phyloP scores from a whole-genome alignment of 2,888 invertebrate species.

The Abrostola tripartita region DNA sequence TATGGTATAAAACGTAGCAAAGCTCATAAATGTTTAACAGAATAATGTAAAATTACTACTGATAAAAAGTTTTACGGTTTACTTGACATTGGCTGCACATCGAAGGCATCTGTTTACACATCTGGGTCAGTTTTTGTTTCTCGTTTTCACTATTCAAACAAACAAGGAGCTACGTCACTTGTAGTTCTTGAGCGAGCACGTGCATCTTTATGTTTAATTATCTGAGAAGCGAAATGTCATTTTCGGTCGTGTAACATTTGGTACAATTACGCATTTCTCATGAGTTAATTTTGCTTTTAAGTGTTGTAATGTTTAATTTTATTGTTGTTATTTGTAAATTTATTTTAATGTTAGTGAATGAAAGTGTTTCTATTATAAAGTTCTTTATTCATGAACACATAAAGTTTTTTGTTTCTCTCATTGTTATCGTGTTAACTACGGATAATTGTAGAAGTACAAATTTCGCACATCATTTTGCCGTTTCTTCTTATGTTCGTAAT shows the following conservation, averaged over 20 bases:
- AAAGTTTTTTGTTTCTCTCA: constrained; percentile 39
- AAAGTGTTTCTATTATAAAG: constrained; percentile 56
- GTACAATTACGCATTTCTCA: constrained; percentile 56
- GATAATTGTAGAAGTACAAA: constrained; percentile 61
- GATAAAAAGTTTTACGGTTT: constrained; percentile 71
- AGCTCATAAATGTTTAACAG: constrained; percentile 26
- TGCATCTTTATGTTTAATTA: constrained; percentile 65
- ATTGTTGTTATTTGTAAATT: constrained; percentile 52
- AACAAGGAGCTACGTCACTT: constrained; percentile 61
- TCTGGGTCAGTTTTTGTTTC: constrained; percentile 78
- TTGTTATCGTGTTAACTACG: constrained; percentile 55
- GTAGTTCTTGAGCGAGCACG: constrained; percentile 55
- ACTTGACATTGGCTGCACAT: constrained; percentile 66
- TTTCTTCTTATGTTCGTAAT: constrained; percentile 71
- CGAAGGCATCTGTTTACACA: constrained; percentile 73
- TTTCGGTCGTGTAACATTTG: constrained; percentile 49
- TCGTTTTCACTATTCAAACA: constrained; percentile 80
- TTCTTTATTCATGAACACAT: constrained; percentile 45
- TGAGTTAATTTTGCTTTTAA: constrained; percentile 54
- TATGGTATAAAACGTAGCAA: background rate
- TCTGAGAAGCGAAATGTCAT: constrained; percentile 59
- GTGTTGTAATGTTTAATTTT: constrained; percentile 54
- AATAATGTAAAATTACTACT: constrained; percentile 57
- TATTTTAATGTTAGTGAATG: constrained; percentile 51
- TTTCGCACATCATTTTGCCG: constrained; percentile 66